A percentile compares a stretch with the other conserved stretches of the same genome.
Conservation (phyloP, 2,888 invertebrate genomes). For the Dryadula phaetusa region DNA sequence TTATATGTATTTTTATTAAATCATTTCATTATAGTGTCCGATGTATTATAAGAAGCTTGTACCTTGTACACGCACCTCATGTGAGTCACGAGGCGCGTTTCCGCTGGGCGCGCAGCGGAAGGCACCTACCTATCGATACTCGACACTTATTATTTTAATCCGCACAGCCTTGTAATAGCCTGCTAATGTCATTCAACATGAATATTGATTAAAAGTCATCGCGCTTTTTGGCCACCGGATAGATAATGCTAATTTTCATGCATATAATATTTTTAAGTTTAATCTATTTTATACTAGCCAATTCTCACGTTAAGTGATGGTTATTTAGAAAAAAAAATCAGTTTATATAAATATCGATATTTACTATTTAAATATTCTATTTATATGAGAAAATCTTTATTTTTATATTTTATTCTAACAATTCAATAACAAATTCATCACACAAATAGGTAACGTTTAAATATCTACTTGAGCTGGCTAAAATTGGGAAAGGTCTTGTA, state of each 20-base stretch:
- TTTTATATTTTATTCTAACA: no score
- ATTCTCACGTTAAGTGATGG: not conserved
- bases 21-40: no score
- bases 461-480: no score
- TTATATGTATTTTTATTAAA: not conserved
- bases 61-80: constrained; percentile 48
- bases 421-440: no score
- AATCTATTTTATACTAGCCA: not conserved
- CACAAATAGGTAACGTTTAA: no score
- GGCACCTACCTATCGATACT: constrained; percentile 54
- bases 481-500: not conserved
- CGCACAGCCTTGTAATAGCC: constrained; percentile 47
- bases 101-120: constrained; percentile 63
- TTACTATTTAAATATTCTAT: no score
- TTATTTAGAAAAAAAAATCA: no score
- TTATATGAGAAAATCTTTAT: no score
- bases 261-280: not conserved
- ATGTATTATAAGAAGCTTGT: constrained; percentile 22
- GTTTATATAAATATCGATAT: no score
- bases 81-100: constrained; percentile 71
- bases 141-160: constrained; percentile 51
- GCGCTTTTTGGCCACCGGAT: constrained; percentile 9
- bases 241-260: not conserved
- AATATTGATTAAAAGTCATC: constrained; percentile 40
- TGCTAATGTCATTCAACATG: constrained; percentile 43